Base-by-base conservation (phyloP, 2,888 invertebrate species). In the Luffia ferchaultella region DNA sequence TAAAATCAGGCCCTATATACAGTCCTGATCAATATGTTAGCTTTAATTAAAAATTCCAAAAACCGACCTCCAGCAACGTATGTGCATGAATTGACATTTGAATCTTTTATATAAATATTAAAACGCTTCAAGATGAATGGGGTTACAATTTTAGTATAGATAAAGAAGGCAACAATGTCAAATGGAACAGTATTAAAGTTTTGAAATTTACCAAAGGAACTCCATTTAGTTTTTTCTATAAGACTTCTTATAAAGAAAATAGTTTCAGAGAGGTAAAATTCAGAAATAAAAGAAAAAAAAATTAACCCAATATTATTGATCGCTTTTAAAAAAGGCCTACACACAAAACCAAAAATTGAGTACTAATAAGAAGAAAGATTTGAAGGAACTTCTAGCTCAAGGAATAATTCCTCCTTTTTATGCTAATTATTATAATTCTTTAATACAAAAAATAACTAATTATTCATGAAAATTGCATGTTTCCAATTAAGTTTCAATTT, bases 1-100 rank as follows among this genome's bases (percentile, higher is more conserved):
- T 64, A 44, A 63, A 56, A 53, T 55, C 60, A 41, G 58, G 55
- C 46, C 58, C 61, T 20, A 61, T 62, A 48, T 63, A 64, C 48
- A 54, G 46, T 18, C 62, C 64, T 42, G 30, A 7, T 12, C 30
- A 7, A 30, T 12, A 7, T 3, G 30, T 30, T 12, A 12, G 30
- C n/a, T n/a, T n/a, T n/a, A 12, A 12, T 12, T 30, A 12, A 7
- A 30, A 30, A 30, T 30, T 30, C 30, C 30, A 30, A 3, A 30
- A 30, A 30, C n/a, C n/a, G n/a, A n/a, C n/a, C n/a, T n/a, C n/a
- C n/a, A n/a, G n/a, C n/a, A n/a, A n/a, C n/a, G n/a, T 30, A 7
- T 7, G 30, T 30, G 5, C 30, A 30, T 12, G 12, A 30, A 30
- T 30, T 30, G 12, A 30, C 30, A 7, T 30, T 30, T 30, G 30